These are phyloP conservation scores for Acestrorhynchus altus DNA, from an alignment of 2,797 vertebrate species.

Conservation along the genomic window DNA sequence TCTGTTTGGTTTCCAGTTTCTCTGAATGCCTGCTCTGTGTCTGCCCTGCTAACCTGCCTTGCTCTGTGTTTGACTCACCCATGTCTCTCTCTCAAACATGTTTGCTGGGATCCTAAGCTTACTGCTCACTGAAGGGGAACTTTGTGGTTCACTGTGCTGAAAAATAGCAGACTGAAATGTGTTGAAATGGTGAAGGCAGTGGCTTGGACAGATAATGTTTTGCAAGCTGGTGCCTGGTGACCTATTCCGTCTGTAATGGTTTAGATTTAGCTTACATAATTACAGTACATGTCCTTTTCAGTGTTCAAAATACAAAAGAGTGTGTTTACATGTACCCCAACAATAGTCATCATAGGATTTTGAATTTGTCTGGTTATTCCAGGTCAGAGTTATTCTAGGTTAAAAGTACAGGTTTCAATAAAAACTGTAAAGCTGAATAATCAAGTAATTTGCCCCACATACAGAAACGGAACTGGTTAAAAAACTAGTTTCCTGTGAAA, in stretches of 20 bases:
- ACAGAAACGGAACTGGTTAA: too few relatives aligned
- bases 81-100: constrained; percentile 45
- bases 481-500: too few relatives aligned
- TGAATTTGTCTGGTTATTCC: too few relatives aligned
- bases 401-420: too few relatives aligned
- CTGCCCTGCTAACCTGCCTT: constrained; percentile 69
- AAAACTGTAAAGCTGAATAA: too few relatives aligned
- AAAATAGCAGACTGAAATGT: background rate
- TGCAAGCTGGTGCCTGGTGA: too few relatives aligned
- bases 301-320: too few relatives aligned
- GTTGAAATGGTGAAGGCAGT: background rate
- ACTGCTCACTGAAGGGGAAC: background rate
- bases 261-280: background rate
- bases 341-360: too few relatives aligned
- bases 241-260: background rate
- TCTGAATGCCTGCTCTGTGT: constrained; percentile 57
- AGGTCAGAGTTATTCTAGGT: too few relatives aligned
- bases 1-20: constrained; percentile 33
- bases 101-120: constrained; percentile 46
- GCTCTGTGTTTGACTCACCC: constrained; percentile 58
- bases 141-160: constrained; percentile 21
- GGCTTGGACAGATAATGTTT: background rate
- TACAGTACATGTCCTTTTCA: too few relatives aligned
- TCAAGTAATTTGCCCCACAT: too few relatives aligned
- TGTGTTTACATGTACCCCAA: too few relatives aligned